Base-by-base conservation (phyloP, 2,888 invertebrate species). In the Agelastica alni region DNA sequence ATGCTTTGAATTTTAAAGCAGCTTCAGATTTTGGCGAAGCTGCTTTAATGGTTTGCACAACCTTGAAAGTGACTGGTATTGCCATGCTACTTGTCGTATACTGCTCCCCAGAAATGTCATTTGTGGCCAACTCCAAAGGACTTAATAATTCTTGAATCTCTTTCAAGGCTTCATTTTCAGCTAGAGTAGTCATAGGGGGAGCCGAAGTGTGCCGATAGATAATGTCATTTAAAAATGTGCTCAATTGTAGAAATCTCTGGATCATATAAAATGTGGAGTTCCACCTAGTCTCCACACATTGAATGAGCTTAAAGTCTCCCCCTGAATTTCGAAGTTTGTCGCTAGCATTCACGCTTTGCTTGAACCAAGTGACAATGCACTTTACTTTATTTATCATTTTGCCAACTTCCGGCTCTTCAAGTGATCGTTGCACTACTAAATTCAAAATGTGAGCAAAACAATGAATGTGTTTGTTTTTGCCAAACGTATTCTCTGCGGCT, bases 371-470 rank as follows among this genome's bases (percentile, higher is more conserved):
- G 3, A 56, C 48, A 36, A 52, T 48, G 7, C 17, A 28, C 45
- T 53, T 56, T 4, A 52, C 44, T 20, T 45, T 37, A 13, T 9
- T 20, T 2, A 51, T 13, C 7, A 46, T 9, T 10, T 26, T 6
- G 2, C 4, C 9, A 6, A 51, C 22, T 6, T 49, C 43, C 6
- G 43, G 17, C 7, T 17, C 32, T 26, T 47, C 32, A 5, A 53
- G 36, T 6, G 44, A 20, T 18, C 47, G 47, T 45, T 60, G 48
- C 26, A 31, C 42, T 1, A 61, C 41, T 22, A 59, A 43, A 47
- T 59, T 58, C 4, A 61, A 4, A 7, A 46, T 59, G 28, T 64
- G 63, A 2, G 63, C 60, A 48, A 60, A 63, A 20, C 59, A 64
- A 6, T 53, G 59, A 9, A 62, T 36, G 53, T 63, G 60, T 43